These are phyloP conservation scores for Drosophila longiperda DNA, from an alignment of 2,888 invertebrate genomes.

Conservation along the genomic window DNA sequence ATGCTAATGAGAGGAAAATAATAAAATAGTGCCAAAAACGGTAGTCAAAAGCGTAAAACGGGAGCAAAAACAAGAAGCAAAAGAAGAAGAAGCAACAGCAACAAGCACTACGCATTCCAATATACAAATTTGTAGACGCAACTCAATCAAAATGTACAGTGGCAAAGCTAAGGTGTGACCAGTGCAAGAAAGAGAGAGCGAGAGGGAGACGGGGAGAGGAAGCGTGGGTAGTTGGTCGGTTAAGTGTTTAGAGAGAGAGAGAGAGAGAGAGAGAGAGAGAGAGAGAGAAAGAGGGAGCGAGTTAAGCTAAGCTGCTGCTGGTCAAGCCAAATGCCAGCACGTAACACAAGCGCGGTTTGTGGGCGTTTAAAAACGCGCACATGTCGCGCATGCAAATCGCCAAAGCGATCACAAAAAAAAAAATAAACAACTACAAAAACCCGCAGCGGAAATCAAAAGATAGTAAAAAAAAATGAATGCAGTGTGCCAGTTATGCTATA, in stretches of 20 bases:
- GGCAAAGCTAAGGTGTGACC: slow-evolving; percentile 47
- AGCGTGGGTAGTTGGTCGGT: not conserved
- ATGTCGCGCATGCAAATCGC: slow-evolving; percentile 34
- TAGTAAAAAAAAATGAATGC: slow-evolving; percentile 18
- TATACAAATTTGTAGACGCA: slow-evolving; percentile 48
- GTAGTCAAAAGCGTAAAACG: slow-evolving; percentile 45
- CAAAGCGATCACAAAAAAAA: slow-evolving; percentile 12
- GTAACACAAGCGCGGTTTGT: slow-evolving; percentile 49
- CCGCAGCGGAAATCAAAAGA: slow-evolving; percentile 5
- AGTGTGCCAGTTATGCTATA: slow-evolving; percentile 47
- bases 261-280: not conserved
- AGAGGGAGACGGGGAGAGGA: fast-evolving
- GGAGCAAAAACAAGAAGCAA: slow-evolving; percentile 14
- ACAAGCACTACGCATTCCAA: slow-evolving; percentile 38
- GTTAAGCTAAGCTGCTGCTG: slow-evolving; percentile 5
- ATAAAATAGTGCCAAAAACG: slow-evolving; percentile 37
- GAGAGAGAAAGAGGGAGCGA: not conserved
- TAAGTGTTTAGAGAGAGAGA: not conserved
- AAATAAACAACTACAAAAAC: not conserved
- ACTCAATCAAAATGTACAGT: slow-evolving; percentile 59
- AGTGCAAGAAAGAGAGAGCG: not conserved
- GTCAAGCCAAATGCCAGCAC: slow-evolving; percentile 68
- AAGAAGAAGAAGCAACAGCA: slow-evolving; percentile 22
- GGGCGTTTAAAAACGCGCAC: slow-evolving; percentile 56
- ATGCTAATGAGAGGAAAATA: slow-evolving; percentile 41